These are phyloP conservation scores for Clarias pachynema DNA, from an alignment of 2,797 vertebrate species.

Conservation along the genomic window DNA sequence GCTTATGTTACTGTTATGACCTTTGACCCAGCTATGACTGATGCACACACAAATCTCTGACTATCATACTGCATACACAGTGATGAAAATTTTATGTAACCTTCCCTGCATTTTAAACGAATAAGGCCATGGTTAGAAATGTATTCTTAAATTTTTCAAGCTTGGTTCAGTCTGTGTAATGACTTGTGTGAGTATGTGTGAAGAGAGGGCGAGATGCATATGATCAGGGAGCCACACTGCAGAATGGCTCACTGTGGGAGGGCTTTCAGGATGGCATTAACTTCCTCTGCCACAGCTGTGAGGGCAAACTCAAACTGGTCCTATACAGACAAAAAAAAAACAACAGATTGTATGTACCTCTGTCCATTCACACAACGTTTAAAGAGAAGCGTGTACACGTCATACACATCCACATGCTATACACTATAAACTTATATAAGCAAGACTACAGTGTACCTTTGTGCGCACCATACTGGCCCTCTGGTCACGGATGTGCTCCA, in stretches of 20 bases:
- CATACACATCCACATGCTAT: neutral
- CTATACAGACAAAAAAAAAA: conserved; percentile 63
- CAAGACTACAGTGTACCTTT: conserved; percentile 78
- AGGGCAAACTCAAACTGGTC: conserved; percentile 98
- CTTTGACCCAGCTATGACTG: neutral
- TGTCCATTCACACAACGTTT: neutral
- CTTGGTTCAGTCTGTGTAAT: conserved; percentile 35
- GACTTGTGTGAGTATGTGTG: conserved; percentile 20
- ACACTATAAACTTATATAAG: neutral
- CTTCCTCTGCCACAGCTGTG: conserved; percentile 94
- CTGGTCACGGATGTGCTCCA: conserved; percentile 96
- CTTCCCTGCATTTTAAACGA: conserved; percentile 14
- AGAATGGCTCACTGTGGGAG: conserved; percentile 84
- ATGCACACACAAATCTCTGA: conserved; percentile 13
- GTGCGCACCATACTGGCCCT: conserved; percentile 90
- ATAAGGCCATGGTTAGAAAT: conserved; percentile 47
- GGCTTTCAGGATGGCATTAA: conserved; percentile 96
- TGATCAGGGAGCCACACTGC: conserved; percentile 25
- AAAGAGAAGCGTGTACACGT: neutral
- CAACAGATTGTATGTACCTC: neutral
- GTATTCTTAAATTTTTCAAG: conserved; percentile 19
- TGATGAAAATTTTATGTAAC: conserved; percentile 8
- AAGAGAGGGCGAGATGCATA: conserved; percentile 21
- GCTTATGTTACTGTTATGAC: conserved; percentile 16
- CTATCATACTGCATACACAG: conserved; percentile 16